A percentile compares a stretch with the other conserved stretches of the same genome.
Conservation (phyloP, 2,888 invertebrate species). For the Caenorhabditis afra region DNA sequence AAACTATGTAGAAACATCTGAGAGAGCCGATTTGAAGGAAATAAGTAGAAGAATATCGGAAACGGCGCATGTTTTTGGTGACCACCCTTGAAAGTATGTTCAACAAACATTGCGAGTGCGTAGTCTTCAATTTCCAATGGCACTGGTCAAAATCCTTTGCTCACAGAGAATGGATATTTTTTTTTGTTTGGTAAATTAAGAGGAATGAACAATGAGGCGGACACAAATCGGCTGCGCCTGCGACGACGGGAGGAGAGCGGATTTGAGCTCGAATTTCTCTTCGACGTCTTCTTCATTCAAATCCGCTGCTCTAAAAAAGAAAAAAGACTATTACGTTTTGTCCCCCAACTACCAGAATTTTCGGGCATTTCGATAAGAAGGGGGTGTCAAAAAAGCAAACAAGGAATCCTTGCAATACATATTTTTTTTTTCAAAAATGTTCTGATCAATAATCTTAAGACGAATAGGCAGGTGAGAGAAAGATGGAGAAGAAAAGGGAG, state of each 20-base stretch:
- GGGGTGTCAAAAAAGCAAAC: neutral
- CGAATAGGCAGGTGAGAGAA: neutral
- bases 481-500: conserved; percentile 28
- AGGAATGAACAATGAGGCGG: conserved; percentile 55
- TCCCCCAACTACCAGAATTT: too few species aligned
- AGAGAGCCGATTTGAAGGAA: neutral
- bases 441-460: conserved; percentile 32
- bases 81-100: neutral
- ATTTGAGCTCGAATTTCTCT: conserved; percentile 46
- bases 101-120: neutral
- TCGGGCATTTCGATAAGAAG: neutral
- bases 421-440: conserved; percentile 1
- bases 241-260: conserved; percentile 16
- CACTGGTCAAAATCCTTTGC: conserved; percentile 17
- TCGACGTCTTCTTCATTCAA: conserved; percentile 33
- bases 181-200: conserved; percentile 49
- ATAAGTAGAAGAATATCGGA: conserved; percentile 12
- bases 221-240: conserved; percentile 33
- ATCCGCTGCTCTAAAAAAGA: conserved; percentile 9
- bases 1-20: conserved; percentile 21
- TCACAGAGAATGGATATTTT: neutral
- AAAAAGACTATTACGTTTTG: conserved; percentile 12
- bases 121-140: too few species aligned
- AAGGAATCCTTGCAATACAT: conserved; percentile 42
- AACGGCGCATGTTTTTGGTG: conserved; percentile 5